Evolutionary conservation across 2,888 invertebrate genomes (phyloP).

Genomic region (Andrena camellia): DNA sequence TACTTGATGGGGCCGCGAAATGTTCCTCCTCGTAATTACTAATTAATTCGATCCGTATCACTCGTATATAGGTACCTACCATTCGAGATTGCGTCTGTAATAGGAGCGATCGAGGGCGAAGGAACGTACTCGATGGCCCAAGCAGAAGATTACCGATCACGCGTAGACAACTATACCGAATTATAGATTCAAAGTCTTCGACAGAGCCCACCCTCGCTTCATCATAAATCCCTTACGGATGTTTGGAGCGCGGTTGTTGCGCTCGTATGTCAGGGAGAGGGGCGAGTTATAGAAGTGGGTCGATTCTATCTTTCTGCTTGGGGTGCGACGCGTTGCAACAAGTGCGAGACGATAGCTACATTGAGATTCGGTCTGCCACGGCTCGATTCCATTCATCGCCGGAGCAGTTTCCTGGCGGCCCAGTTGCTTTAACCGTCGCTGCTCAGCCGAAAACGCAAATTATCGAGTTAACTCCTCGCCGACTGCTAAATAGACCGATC

Average conservation of each 20-base stretch:
- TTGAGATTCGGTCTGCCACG: slow-evolving; percentile 74
- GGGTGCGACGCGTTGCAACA: slow-evolving; percentile 75
- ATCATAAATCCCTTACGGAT: slow-evolving; percentile 73
- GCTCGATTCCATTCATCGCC: slow-evolving; percentile 74
- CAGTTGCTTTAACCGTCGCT: slow-evolving; percentile 74
- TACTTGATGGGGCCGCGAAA: no score
- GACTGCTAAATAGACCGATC: slow-evolving; percentile 58
- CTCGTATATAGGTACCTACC: no score
- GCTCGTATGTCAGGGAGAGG: slow-evolving; percentile 72
- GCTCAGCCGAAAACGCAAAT: slow-evolving; percentile 72
- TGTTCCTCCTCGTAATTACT: no score
- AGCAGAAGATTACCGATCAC: no score
- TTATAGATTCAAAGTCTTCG: neutral
- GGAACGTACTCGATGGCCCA: no score
- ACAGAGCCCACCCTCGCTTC: slow-evolving; percentile 24
- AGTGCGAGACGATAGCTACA: slow-evolving; percentile 74
- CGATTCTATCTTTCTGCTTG: slow-evolving; percentile 75
- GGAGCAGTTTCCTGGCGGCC: slow-evolving; percentile 69
- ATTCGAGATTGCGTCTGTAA: no score
- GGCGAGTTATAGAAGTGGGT: slow-evolving; percentile 76
- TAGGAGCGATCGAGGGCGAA: no score
- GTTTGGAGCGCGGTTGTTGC: slow-evolving; percentile 59
- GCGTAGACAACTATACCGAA: no score
- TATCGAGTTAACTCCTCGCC: slow-evolving; percentile 71
- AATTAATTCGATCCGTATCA: no score